Evolutionary conservation across 1,140 invertebrate species (phyloP).

Genomic region (Pogonus chalceus): DNA sequence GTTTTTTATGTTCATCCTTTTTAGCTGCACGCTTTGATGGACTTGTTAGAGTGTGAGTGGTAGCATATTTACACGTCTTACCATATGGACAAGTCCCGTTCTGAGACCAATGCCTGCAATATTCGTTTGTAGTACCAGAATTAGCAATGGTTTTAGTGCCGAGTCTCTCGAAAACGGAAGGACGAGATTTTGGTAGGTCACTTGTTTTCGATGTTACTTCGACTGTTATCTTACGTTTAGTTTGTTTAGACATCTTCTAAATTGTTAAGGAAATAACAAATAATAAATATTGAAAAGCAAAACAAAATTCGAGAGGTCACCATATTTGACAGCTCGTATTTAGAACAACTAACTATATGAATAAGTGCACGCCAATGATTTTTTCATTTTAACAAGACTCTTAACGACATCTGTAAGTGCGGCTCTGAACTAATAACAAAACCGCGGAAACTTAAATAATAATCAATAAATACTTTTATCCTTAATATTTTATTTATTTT

Average conservation of each 20-base stretch:
- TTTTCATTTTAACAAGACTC: too few relatives aligned
- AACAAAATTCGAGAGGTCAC: background rate
- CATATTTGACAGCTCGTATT: constrained; percentile 4
- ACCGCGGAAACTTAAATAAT: too few relatives aligned
- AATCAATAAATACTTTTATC: too few relatives aligned
- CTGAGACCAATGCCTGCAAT: constrained; percentile 64
- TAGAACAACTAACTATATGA: too few relatives aligned
- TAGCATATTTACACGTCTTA: constrained; percentile 63
- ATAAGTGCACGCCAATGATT: too few relatives aligned
- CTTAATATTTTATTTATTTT: too few relatives aligned
- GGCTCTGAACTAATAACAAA: too few relatives aligned
- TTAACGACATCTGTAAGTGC: too few relatives aligned
- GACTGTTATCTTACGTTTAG: constrained; percentile 66
- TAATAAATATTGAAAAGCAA: background rate
- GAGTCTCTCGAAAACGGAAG: constrained; percentile 69
- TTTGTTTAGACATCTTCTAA: constrained; percentile 62
- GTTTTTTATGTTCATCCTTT: constrained; percentile 53
- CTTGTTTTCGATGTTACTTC: constrained; percentile 56
- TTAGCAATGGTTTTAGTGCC: constrained; percentile 46
- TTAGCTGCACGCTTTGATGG: constrained; percentile 59
- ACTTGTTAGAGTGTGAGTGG: constrained; percentile 60
- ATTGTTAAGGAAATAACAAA: background rate
- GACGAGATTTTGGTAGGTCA: constrained; percentile 47
- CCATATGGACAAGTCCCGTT: constrained; percentile 64
- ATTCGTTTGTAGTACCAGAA: constrained; percentile 43